Evolutionary conservation across 2,113 vertebrate species (phyloP).

Genomic region (Osmerus eperlanus): DNA sequence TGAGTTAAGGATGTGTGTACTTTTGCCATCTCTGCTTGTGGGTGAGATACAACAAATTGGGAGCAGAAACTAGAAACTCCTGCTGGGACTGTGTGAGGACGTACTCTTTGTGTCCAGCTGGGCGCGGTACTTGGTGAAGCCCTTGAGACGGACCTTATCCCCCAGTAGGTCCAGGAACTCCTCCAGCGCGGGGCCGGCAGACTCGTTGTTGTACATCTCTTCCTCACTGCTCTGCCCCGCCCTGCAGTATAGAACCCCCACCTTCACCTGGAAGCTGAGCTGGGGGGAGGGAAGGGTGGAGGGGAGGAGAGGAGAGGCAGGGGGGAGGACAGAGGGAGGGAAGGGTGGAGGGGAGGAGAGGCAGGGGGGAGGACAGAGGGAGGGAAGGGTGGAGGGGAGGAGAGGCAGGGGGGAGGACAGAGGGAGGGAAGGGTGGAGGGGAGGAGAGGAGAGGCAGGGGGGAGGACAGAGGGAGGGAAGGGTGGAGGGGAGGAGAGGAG

Average conservation of each 20-base stretch:
- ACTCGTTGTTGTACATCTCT: conserved; percentile 97
- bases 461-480: background rate
- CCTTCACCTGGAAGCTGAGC: conserved; percentile 95
- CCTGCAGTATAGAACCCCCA: conserved; percentile 95
- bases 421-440: background rate
- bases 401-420: too few species aligned
- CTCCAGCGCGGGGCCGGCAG: conserved; percentile 86
- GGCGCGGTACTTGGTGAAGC: conserved; percentile 92
- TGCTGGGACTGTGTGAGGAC: conserved; percentile 10
- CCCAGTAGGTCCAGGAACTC: conserved; percentile 93
- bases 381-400: background rate
- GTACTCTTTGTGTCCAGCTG: conserved; percentile 97
- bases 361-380: too few species aligned
- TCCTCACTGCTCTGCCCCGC: conserved; percentile 92
- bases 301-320: background rate
- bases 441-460: background rate
- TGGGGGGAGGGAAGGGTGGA: conserved; percentile 43
- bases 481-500: background rate
- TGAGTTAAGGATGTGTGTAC: background rate
- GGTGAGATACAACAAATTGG: too few species aligned
- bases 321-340: background rate
- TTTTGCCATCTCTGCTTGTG: too few species aligned
- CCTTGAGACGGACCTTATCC: conserved; percentile 90
- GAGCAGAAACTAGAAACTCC: too few species aligned
- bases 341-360: background rate